Base-by-base conservation (phyloP, 2,113 vertebrate species). In the Cyprinodon variegatus region DNA sequence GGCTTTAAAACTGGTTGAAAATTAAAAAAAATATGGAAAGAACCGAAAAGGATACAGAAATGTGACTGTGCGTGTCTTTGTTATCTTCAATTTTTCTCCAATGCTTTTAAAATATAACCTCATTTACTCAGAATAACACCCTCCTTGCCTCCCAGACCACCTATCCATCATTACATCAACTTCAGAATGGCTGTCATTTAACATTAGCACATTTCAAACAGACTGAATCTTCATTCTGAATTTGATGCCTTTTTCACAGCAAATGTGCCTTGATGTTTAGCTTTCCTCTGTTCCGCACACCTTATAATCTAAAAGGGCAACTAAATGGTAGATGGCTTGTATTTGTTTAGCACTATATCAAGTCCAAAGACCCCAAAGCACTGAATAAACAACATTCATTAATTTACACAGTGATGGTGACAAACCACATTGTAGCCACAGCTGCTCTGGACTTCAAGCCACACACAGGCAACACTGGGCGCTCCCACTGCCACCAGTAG, bases 131-230 rank as follows among this genome's bases (percentile, higher is more conserved):
- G 41, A 36, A 29, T 20, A 20, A 53, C 12, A 41, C 43, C 57
- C 17, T 40, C 11, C 70, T 0, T 50, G 48, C 64, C 37, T 77
- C 11, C 15, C 15, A 62, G 60, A 57, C 66, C 20, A n/a, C 50
- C 50, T 66, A 79, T 82, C 60, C 72, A 60, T 77, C 53, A 68
- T 80, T 79, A 78, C 81, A 67, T 38, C 61, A 62, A 53, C 59
- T 36, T 74, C 39, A 74, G 72, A 88, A 74, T 63, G 70, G 59
- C 76, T 75, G 83, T 83, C 85, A 70, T 62, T 86, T 72, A 77
- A 36, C 74, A 82, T 89, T 82, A 81, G 67, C n/a, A 9, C 83
- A 67, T 78, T 78, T 85, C 84, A 75, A 60, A 65, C 12, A 61
- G 62, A 85, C 46, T 37, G 22, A 15, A 78, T 73, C 12, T 2